Percentiles rank a stretch among this genome's conserved stretches.
These are phyloP conservation scores for Noctua pronuba DNA, from an alignment of 2,888 invertebrate species.

Conservation along the genomic window DNA sequence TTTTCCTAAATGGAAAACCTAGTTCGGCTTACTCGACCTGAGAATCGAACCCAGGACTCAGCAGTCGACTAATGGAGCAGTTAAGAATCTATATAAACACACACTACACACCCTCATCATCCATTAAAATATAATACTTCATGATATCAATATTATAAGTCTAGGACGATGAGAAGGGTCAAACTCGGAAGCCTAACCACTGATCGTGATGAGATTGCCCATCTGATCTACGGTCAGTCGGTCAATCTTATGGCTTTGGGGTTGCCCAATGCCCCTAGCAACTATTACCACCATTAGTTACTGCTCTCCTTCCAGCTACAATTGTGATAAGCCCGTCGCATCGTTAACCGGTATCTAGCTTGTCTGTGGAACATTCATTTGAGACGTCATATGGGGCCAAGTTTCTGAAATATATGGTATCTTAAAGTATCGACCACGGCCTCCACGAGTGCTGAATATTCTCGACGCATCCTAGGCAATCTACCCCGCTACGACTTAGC, in stretches of 20 bases:
- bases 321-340: not conserved
- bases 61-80: not conserved
- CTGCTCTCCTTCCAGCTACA: slow-evolving; percentile 1
- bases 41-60: not conserved
- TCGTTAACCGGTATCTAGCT: slow-evolving; percentile 5
- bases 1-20: too few relatives aligned
- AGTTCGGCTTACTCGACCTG: not conserved
- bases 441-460: not conserved
- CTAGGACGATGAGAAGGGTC: not conserved
- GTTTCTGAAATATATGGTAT: not conserved
- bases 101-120: not conserved
- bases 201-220: slow-evolving; percentile 3
- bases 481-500: not conserved
- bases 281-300: not conserved
- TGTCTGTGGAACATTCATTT: not conserved
- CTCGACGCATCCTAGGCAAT: not conserved
- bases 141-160: not conserved
- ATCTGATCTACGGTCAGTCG: slow-evolving; percentile 2
- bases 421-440: not conserved
- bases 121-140: not conserved
- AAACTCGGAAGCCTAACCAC: not conserved
- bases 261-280: not conserved
- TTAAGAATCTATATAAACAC: not conserved
- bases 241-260: slow-evolving; percentile 10
- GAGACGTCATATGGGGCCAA: not conserved